These are phyloP conservation scores for Drosophila borealis DNA, from an alignment of 2,888 invertebrate genomes.

Conservation along the genomic window DNA sequence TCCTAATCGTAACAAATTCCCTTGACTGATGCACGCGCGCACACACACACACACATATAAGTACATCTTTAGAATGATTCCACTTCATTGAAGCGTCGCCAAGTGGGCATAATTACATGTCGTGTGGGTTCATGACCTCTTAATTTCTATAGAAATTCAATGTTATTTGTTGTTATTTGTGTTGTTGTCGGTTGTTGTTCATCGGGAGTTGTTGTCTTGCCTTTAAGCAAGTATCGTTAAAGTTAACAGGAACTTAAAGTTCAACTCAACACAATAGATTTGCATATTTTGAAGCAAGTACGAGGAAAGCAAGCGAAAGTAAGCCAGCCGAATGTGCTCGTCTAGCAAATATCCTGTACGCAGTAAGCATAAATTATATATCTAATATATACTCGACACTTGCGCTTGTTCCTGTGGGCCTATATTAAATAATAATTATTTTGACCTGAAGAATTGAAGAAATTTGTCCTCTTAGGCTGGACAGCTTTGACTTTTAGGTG, in stretches of 20 bases:
- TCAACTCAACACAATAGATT: conserved; percentile 16
- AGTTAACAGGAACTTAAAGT: conserved; percentile 23
- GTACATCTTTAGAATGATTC: conserved; percentile 44
- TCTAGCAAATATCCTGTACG: neutral
- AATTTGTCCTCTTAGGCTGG: too few species aligned
- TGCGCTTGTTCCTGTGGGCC: too few species aligned
- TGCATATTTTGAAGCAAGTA: conserved; percentile 16
- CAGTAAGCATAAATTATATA: too few species aligned
- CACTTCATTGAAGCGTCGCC: conserved; percentile 72
- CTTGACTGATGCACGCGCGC: conserved; percentile 59
- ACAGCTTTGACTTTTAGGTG: neutral
- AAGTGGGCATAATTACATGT: conserved; percentile 68
- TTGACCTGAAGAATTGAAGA: too few species aligned
- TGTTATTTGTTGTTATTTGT: conserved; percentile 1
- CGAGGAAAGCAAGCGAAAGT: too few species aligned
- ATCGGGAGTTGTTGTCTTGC: conserved; percentile 10
- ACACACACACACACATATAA: neutral
- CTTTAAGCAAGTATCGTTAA: neutral
- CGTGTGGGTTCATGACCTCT: conserved; percentile 63
- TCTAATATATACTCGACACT: too few species aligned
- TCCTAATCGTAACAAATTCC: conserved; percentile 66
- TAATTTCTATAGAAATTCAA: conserved; percentile 64
- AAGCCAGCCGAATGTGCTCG: too few species aligned
- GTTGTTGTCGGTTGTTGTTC: conserved; percentile 3
- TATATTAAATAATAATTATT: too few species aligned